Base-by-base conservation (phyloP, 2,888 invertebrate species). In the Balanococcus diminutus region DNA sequence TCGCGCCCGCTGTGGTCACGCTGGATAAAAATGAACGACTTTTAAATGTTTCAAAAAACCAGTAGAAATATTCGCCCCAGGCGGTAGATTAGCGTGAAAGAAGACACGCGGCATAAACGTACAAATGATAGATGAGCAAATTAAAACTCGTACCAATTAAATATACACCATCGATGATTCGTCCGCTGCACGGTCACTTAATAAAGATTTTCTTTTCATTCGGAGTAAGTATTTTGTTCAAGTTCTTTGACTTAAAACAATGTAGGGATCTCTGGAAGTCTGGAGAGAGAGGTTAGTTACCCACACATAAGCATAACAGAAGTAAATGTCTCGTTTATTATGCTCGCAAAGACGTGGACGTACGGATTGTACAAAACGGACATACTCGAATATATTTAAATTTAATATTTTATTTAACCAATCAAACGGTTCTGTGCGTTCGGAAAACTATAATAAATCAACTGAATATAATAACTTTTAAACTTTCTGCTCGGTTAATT, bases 21-120 rank as follows among this genome's bases (percentile, higher is more conserved):
- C n/a, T 14, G 46, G 22, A 61, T 61, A 61, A 61, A 61, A 61
- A 67, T 28, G 67, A 0, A 67, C 67, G 0, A 79, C n/a, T n/a
- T 79, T 79, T 79, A 79, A 79, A 79, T 79, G 75, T 79, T 79
- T 36, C 19, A 19, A 79, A 79, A 79, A 79, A 79, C 75, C 75
- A 79, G 75, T 79, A 79, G 75, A 79, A 79, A 19, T 79, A 79
- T 79, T 79, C 75, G 75, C 75, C 36, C 25, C 36, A 14, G 75
- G 75, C 75, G 75, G 75, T 79, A 79, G 75, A 79, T 79, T 36
- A 36, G 75, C 75, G 75, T 79, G 75, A 79, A 79, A 36, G 75
- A 79, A 79, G 75, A 79, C 75, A 79, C 75, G 75, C 75, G 75
- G 75, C 75, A 19, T 79, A 36, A 36, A 36, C 36, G 31, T 19